Evolutionary conservation across 2,888 invertebrate species (phyloP), one percentile per base, ranked within the genome.

Genomic region (Colletes collaris): DNA sequence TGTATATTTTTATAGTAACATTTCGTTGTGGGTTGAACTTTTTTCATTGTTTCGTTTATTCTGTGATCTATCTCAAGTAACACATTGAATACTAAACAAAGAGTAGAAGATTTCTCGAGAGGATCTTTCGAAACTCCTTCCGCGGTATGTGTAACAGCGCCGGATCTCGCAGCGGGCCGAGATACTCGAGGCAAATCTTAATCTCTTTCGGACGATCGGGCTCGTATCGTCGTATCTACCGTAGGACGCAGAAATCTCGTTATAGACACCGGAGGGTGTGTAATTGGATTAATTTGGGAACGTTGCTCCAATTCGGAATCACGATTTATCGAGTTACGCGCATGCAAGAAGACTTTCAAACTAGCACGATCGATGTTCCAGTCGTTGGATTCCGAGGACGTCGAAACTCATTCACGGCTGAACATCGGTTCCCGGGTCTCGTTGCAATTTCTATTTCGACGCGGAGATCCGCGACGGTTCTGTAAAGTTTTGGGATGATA

Each of bases 241-340:
- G 8, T 19, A n/a, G 56, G 52, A 63, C 16, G 8, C 11, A 53
- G 71, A 58, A 71, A 79, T 79, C 79, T 66, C 63, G 67, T 79
- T 79, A 71, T 52, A 53, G 35, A 44, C 56, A 55, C 44, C 10
- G 5, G 44, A 6, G 27, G 35, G 11, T 63, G 16, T 67, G 16
- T 67, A 79, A 79, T 71, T 71, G 77, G 71, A 79, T 79, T 77
- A 66, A 83, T 74, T 73, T 68, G 49, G 68, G 0, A 37, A 37
- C 44, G 35, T 27, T 46, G 75, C 52, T 75, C 67, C 52, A 66
- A 72, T 79, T 80, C 66, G 59, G 16, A 64, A 65, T 67, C 53
- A 55, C 55, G 19, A 80, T 52, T 71, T 62, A 72, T 37, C 58
- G 68, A 62, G 65, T 59, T 65, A 56, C 56, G 7, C 13, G 49